Evolutionary conservation across 2,113 vertebrate species (phyloP).

Genomic region (Vidua chalybeata): DNA sequence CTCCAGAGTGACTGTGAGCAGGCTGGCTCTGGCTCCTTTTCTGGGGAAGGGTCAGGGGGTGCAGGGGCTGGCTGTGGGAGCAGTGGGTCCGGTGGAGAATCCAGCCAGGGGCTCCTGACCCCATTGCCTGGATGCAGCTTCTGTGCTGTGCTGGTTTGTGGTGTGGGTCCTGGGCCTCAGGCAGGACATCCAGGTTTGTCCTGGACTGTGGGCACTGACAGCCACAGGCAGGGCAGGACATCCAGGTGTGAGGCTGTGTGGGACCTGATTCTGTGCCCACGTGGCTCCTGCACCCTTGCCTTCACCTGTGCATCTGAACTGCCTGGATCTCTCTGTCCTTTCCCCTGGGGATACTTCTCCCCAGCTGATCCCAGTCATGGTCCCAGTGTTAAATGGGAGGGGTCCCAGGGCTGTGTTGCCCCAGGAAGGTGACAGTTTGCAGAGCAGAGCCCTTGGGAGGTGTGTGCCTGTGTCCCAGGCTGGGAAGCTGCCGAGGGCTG

Average conservation of each 20-base stretch:
- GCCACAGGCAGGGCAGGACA: not conserved
- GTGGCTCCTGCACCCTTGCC: rapidly evolving
- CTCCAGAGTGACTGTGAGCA: not conserved
- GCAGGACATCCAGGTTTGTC: not conserved
- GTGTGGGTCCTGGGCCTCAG: rapidly evolving
- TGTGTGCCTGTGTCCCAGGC: not conserved
- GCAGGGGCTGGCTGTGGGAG: rapidly evolving
- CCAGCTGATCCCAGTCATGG: not conserved
- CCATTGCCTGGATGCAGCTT: not conserved
- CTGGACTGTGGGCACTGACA: not conserved
- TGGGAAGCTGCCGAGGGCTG: not conserved
- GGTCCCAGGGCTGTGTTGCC: not conserved
- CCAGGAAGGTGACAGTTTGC: rapidly evolving
- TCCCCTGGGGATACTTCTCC: rapidly evolving
- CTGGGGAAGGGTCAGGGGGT: not conserved
- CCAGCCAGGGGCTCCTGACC: not conserved
- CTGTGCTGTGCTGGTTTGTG: not conserved
- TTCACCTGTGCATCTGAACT: not conserved
- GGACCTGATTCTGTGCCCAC: too few relatives aligned
- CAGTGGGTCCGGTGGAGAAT: rapidly evolving
- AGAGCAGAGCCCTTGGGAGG: not conserved
- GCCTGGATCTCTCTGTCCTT: not conserved
- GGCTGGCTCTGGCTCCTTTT: not conserved
- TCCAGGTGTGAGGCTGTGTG: not conserved
- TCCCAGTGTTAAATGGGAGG: not conserved